Conservation (phyloP, 2,113 vertebrate species). For the Anolis carolinensis region DNA sequence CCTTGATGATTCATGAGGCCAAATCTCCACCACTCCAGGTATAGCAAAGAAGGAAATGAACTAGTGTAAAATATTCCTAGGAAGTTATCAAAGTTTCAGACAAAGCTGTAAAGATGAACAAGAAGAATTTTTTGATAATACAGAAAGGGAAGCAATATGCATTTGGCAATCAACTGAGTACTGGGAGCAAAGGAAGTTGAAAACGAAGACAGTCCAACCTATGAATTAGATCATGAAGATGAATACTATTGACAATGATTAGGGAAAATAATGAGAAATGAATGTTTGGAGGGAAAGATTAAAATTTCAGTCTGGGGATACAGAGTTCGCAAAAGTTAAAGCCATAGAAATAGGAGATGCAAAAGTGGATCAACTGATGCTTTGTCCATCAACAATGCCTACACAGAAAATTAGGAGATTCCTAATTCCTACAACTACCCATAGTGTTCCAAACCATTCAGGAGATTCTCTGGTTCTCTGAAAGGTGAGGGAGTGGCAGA, state of each 20-base stretch:
- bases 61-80: not conserved
- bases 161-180: not conserved
- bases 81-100: not conserved
- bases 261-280: not conserved
- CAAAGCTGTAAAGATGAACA: not conserved
- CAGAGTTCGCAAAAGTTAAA: no score
- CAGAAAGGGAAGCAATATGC: not conserved
- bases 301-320: not conserved
- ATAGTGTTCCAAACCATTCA: not conserved
- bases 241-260: not conserved
- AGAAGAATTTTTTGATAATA: no score
- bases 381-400: no score
- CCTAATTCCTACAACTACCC: no score
- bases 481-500: not conserved
- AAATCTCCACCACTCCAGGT: not conserved
- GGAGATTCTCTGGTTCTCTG: no score
- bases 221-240: not conserved
- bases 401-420: no score
- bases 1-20: not conserved
- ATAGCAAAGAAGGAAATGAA: not conserved
- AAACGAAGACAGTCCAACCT: not conserved
- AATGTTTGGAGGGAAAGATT: not conserved
- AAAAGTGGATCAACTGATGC: no score
- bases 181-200: not conserved
- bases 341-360: no score